phyloP scores from a whole-genome alignment of 2,888 invertebrate genomes.

The Galerucella calmariensis region DNA sequence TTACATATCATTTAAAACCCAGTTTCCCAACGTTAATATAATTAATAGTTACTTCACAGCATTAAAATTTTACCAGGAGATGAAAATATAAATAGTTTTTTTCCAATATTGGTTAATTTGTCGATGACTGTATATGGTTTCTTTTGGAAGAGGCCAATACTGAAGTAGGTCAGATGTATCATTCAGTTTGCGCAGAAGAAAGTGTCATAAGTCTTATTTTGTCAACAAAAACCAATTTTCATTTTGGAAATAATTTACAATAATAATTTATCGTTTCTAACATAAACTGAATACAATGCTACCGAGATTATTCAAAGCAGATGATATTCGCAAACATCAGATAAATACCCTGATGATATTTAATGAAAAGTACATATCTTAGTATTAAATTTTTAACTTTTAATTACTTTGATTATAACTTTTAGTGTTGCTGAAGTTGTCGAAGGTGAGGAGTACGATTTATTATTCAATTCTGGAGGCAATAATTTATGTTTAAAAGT shows the following conservation, averaged over 20 bases:
- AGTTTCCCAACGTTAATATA: too few relatives aligned
- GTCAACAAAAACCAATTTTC: background rate
- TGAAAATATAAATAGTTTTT: too few relatives aligned
- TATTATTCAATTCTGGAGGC: slow-evolving; percentile 75
- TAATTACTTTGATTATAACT: slow-evolving; percentile 17
- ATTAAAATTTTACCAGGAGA: too few relatives aligned
- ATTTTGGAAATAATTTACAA: background rate
- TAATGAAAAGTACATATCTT: slow-evolving; percentile 76
- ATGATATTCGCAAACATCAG: slow-evolving; percentile 76
- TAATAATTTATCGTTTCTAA: background rate
- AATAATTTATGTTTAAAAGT: slow-evolving; percentile 76
- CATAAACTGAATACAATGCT: slow-evolving; percentile 63
- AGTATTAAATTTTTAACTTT: slow-evolving; percentile 24
- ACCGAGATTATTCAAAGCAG: slow-evolving; percentile 69
- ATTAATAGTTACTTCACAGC: too few relatives aligned
- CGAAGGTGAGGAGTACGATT: slow-evolving; percentile 78
- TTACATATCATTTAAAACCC: too few relatives aligned
- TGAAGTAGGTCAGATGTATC: background rate
- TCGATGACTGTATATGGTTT: too few relatives aligned
- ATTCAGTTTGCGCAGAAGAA: too few relatives aligned
- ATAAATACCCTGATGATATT: slow-evolving; percentile 86
- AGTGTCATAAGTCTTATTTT: background rate
- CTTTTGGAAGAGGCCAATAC: background rate
- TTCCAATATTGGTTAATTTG: too few relatives aligned
- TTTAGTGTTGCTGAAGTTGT: slow-evolving; percentile 76